Evolutionary conservation across 1,140 invertebrate species (phyloP), one percentile per base, ranked within the genome.

Genomic region (Leptonema lineaticorne): DNA sequence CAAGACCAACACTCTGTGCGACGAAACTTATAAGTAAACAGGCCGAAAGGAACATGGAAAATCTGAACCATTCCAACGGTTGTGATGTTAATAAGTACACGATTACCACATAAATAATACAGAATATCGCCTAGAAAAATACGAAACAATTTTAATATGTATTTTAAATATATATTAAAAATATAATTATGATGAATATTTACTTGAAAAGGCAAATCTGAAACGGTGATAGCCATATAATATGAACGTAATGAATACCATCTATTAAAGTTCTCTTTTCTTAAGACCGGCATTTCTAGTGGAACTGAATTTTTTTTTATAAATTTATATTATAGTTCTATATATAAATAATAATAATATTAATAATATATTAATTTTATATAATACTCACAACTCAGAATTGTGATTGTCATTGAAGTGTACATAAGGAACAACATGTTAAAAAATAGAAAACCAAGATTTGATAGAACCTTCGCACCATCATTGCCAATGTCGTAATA

Each of bases 401-500:
- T 96, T 7, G 96, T 98, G 67, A 97, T 96, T 77, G 96, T 98
- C 90, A 98, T 95, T 0, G 96, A 95, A 0, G 95, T 96, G 82
- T 98, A 98, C 93, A 98, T 97, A 46, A 98, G 87, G 85, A 98
- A 98, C 70, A 98, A 84, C 90, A 98, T 94, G 77, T 95, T 96
- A 87, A 98, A 98, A 84, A 98, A 98, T 0, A 98, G 84, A 82
- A 95, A 97, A 63, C 95, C 95, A 73, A 96, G 87, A 79, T 99
- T 99, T 78, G 95, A 97, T 53, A 97, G 87, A 24, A 96, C 94
- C 83, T 98, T 97, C 70, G 90, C 90, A 71, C 93, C 95, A 76
- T 97, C 93, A 75, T 96, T 92, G 66, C 95, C 95, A 74, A 96
- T 96, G 74, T 95, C 89, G 75, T 94, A 95, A 79, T 97, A 97